Conservation (phyloP, 2,797 vertebrate species). For the Lacerta viridis region DNA sequence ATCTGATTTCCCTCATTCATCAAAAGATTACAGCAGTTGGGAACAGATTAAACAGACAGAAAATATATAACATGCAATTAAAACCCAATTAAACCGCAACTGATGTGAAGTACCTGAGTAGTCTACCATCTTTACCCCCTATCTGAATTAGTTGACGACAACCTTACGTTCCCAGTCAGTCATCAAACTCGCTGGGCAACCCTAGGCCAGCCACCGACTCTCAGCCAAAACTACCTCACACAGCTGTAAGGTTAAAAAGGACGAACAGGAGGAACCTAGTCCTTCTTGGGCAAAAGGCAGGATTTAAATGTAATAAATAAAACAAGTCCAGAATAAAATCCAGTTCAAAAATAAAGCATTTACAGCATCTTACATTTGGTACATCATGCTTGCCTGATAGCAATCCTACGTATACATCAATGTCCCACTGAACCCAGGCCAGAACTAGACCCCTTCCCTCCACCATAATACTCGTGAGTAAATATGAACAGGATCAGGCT, state of each 20-base stretch:
- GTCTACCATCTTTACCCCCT: background rate
- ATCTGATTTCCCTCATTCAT: slow-evolving; percentile 46
- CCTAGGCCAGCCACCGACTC: background rate
- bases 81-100: background rate
- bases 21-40: background rate
- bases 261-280: background rate
- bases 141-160: too few species aligned
- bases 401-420: background rate
- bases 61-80: background rate
- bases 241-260: background rate
- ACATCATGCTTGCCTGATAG: background rate
- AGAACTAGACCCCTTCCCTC: background rate
- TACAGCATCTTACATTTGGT: background rate
- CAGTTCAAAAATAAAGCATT: background rate
- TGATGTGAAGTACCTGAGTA: background rate
- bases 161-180: too few species aligned
- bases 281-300: background rate
- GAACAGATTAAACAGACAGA: background rate
- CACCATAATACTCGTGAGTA: background rate
- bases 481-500: background rate
- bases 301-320: background rate
- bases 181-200: background rate
- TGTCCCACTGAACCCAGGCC: background rate
- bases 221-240: background rate
- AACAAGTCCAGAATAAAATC: background rate